Conservation (phyloP, 2,888 invertebrate genomes). For the Drosophila silvestris region DNA sequence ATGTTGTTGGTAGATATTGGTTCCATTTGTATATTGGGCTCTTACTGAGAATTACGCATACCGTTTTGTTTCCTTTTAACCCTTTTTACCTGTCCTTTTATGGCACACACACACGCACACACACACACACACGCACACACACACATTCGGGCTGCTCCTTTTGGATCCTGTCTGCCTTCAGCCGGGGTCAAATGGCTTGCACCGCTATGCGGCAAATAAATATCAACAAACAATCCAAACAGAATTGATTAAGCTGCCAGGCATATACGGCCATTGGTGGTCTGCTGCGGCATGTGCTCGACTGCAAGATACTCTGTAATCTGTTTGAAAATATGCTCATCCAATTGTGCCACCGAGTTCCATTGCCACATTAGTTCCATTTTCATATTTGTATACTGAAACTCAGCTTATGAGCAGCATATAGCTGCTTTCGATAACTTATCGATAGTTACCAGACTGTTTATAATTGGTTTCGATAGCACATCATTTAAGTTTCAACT, state of each 20-base stretch:
- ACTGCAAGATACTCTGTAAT: constrained; percentile 7
- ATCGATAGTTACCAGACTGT: neutral
- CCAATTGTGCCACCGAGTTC: neutral
- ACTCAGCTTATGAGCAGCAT: neutral
- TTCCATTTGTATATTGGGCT: constrained; percentile 50
- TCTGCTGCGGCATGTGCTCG: neutral
- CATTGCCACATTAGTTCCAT: neutral
- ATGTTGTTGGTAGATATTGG: constrained; percentile 45
- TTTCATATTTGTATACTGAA: neutral
- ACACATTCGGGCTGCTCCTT: constrained; percentile 11
- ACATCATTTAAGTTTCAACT: neutral
- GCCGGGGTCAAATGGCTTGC: constrained; percentile 57
- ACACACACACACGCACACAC: constrained; percentile 1
- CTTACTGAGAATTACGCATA: constrained; percentile 50
- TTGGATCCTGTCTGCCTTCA: constrained; percentile 13
- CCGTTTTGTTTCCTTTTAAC: constrained; percentile 44
- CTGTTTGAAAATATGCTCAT: neutral
- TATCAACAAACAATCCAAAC: constrained; percentile 40
- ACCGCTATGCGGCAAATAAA: constrained; percentile 67
- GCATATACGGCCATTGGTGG: neutral
- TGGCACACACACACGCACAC: neutral
- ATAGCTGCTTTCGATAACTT: neutral
- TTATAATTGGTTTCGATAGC: neutral
- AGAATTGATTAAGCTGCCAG: constrained; percentile 14
- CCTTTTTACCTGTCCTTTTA: constrained; percentile 24